A percentile compares a stretch with the other conserved stretches of the same genome.
phyloP scores from a whole-genome alignment of 2,113 vertebrate species.

The Cryptoleucopteryx plumbea region DNA sequence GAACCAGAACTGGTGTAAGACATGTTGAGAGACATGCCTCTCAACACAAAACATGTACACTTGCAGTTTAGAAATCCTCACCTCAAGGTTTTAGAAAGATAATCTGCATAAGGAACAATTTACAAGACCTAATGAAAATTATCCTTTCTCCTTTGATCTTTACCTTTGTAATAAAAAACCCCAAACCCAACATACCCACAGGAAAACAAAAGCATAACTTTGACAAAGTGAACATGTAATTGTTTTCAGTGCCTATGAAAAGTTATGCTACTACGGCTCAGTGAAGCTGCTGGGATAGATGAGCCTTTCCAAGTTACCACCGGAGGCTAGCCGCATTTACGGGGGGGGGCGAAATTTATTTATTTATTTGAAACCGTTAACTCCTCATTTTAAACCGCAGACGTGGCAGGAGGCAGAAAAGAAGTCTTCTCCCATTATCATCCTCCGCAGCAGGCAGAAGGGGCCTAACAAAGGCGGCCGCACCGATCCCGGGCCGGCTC shows the following conservation, averaged over 20 bases:
- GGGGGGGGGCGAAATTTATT: neutral
- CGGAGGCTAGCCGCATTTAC: neutral
- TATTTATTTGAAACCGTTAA: neutral
- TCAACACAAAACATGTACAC: accelerated
- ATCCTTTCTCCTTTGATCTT: neutral
- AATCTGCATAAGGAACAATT: neutral
- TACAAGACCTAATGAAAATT: neutral
- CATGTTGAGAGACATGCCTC: accelerated
- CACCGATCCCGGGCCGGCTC: neutral
- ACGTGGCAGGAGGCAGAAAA: neutral
- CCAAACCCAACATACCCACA: no score
- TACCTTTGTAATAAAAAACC: neutral
- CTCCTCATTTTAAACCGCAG: neutral
- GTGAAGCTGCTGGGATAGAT: neutral
- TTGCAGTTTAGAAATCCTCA: neutral
- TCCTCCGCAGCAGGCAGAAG: neutral
- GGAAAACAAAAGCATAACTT: neutral
- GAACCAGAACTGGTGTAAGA: neutral
- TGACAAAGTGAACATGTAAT: neutral
- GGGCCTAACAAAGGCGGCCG: neutral
- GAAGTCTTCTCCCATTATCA: neutral
- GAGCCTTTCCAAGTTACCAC: neutral
- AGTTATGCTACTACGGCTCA: neutral
- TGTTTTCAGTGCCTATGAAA: neutral
- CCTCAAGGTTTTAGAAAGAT: neutral